Conservation (phyloP, 2,888 invertebrate genomes). For the Torymus tubicola region DNA sequence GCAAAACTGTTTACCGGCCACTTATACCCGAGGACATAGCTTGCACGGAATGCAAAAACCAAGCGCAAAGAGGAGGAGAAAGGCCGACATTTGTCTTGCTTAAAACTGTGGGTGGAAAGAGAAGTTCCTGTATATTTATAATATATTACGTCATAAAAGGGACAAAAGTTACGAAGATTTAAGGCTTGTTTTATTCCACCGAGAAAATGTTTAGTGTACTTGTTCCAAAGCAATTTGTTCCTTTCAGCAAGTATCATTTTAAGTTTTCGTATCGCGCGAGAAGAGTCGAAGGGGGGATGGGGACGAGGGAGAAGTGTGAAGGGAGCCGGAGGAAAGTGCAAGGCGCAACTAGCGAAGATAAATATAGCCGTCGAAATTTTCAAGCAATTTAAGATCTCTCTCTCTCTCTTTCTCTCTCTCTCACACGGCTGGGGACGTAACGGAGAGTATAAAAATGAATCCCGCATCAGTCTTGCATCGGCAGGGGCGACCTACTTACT, state of each 20-base stretch:
- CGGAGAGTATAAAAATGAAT: constrained; percentile 44
- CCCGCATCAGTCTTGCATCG: constrained; percentile 38
- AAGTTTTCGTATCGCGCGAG: constrained; percentile 25
- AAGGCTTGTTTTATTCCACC: constrained; percentile 3
- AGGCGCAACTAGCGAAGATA: constrained; percentile 28
- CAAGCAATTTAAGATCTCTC: constrained; percentile 46
- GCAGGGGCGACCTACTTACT: constrained; percentile 44
- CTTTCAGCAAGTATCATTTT: constrained; percentile 36
- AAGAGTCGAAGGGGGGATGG: no score
- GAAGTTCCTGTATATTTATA: constrained; percentile 1
- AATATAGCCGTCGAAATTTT: constrained; percentile 45
- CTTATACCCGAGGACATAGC: no score
- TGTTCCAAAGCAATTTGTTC: constrained; percentile 46
- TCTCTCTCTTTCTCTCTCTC: background rate
- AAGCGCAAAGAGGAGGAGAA: background rate
- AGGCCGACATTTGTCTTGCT: constrained; percentile 1
- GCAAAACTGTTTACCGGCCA: no score
- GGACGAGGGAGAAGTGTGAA: no score
- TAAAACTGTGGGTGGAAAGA: background rate
- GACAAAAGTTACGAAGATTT: constrained; percentile 16
- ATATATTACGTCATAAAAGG: background rate
- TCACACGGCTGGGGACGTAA: background rate
- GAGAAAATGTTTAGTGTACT: constrained; percentile 30
- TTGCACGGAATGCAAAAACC: background rate
- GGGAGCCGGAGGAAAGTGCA: background rate